phyloP scores from a whole-genome alignment of 2,797 vertebrate species.

The Bradypus variegatus region DNA sequence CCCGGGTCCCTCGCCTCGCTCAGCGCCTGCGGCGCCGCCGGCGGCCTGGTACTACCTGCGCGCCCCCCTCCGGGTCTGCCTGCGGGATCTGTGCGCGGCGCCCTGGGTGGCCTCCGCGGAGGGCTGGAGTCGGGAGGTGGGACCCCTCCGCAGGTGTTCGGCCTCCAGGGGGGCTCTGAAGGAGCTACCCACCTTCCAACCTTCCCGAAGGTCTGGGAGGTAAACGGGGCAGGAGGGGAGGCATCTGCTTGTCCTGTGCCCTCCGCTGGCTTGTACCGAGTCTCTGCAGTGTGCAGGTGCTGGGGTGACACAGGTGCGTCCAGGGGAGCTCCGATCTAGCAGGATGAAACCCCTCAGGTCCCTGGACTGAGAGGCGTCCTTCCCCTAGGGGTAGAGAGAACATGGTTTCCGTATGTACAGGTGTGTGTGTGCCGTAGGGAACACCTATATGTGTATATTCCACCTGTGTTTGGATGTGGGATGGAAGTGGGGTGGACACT shows the following conservation, averaged over 20 bases:
- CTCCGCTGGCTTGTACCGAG: not conserved
- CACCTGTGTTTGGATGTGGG: not conserved
- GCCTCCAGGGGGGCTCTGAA: not conserved
- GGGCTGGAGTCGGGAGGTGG: not conserved
- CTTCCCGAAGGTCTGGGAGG: not conserved
- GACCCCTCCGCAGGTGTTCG: not conserved
- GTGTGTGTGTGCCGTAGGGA: not conserved
- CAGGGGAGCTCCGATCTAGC: not conserved
- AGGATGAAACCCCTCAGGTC: not conserved
- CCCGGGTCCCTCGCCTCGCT: constrained; percentile 84
- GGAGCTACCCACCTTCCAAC: too few species aligned
- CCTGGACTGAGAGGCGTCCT: not conserved
- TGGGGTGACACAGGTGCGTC: not conserved
- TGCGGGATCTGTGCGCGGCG: not conserved
- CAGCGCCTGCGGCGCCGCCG: constrained; percentile 85
- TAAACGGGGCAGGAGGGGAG: not conserved
- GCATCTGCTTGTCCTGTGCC: not conserved
- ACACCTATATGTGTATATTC: not conserved
- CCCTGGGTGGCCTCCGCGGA: not conserved
- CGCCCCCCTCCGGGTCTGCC: constrained; percentile 26
- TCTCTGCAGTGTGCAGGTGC: not conserved
- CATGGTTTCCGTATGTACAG: not conserved
- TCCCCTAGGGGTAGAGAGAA: not conserved
- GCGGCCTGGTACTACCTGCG: constrained; percentile 84
- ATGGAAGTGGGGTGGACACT: not conserved